Evolutionary conservation across 2,113 vertebrate genomes (phyloP), one percentile per base, ranked within the genome.

Genomic region (Petrocephalus zakoni): DNA sequence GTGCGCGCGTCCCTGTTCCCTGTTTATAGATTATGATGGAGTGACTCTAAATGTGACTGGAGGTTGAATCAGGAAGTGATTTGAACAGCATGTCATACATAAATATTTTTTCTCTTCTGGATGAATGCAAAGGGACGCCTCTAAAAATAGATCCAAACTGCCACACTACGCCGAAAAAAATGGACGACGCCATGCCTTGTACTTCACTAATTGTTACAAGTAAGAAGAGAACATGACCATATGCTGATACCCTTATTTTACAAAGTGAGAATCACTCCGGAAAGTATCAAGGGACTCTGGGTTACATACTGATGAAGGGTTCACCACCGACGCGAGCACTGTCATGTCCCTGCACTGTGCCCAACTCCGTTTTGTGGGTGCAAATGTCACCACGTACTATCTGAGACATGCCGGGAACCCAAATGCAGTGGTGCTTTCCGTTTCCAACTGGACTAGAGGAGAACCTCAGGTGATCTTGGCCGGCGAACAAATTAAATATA

Each of bases 401-500:
- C 55, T 72, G 46, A 85, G n/a, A 21, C 46, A n/a, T 34, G 17
- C 55, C 19, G 56, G 53, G 75, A 88, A 13, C 53, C 52, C 82
- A 53, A 56, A 34, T 4, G 0, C 22, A 51, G 53, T 6, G 10
- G 13, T 49, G 25, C 34, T 89, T 47, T 64, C 37, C 8, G 6
- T 85, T 49, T 25, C 58, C 42, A 53, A 42, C 21, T 88, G 6
- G 37, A 34, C 52, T 21, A 47, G 5, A 90, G 89, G 88, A 90
- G 81, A 37, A 93, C 90, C 90, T 91, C 91, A 92, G 90, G 92
- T 89, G 92, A 92, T 94, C 93, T 93, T 93, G 93, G 92, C 91
- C 88, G 92, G 93, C 91, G 93, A 94, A 93, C 93, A 93, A 94
- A 94, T 95, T 95, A 95, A 86, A 95, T 94, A 93, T 93, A 94